Evolutionary conservation across 1,140 invertebrate species (phyloP).

Genomic region (Agraylea sexmaculata): DNA sequence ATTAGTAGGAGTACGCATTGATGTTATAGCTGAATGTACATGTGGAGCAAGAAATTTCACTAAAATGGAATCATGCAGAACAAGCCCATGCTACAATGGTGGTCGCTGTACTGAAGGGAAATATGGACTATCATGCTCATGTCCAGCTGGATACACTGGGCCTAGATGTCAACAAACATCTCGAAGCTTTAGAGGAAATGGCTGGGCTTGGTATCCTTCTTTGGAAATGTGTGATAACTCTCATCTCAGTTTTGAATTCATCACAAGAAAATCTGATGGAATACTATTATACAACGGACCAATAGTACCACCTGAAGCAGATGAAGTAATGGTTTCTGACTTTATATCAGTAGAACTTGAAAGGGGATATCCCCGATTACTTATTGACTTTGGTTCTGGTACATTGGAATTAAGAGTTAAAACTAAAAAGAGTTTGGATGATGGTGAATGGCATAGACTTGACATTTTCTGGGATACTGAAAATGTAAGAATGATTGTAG

Average conservation of each 20-base stretch:
- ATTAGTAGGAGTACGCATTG: constrained; percentile 81
- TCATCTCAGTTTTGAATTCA: constrained; percentile 89
- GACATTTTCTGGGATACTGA: constrained; percentile 94
- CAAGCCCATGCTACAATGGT: constrained; percentile 87
- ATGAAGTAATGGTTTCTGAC: constrained; percentile 81
- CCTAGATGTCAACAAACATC: constrained; percentile 93
- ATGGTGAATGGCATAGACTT: constrained; percentile 92
- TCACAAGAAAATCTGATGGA: constrained; percentile 81
- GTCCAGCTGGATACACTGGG: constrained; percentile 82
- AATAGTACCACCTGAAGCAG: constrained; percentile 78
- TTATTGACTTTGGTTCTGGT: constrained; percentile 93
- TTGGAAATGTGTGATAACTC: constrained; percentile 93
- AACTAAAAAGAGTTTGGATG: constrained; percentile 74
- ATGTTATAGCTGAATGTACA: constrained; percentile 80
- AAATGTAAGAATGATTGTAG: constrained; percentile 81
- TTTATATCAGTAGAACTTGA: constrained; percentile 90
- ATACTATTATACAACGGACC: constrained; percentile 95
- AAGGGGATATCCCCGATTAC: constrained; percentile 75
- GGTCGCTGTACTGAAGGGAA: constrained; percentile 84
- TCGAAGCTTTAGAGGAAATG: constrained; percentile 81
- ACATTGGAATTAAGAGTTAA: constrained; percentile 81
- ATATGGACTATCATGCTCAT: constrained; percentile 77
- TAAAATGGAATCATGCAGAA: constrained; percentile 77
- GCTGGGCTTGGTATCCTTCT: constrained; percentile 92
- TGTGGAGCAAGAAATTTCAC: constrained; percentile 85